Base-by-base conservation (phyloP, 2,888 invertebrate genomes). In the Lymantria monacha region DNA sequence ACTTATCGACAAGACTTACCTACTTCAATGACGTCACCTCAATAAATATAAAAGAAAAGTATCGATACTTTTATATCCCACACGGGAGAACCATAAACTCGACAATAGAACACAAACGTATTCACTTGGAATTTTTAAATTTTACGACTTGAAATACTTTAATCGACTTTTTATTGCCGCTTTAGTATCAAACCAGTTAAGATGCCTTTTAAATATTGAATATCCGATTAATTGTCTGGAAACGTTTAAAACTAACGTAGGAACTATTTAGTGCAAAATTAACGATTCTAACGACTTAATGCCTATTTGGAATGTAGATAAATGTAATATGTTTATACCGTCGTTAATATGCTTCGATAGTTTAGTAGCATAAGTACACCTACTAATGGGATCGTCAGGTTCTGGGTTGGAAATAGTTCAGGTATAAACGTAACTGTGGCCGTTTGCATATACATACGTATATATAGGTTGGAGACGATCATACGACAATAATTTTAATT, bases 81-180 rank as follows among this genome's bases (percentile, higher is more conserved):
- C 62, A 59, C 64, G 70, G 74, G 76, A 76, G 77, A 76, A 75
- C 66, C 66, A 66, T 66, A 66, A 69, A 74, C 70, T 70, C 62
- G n/a, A n/a, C 67, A 76, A 77, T 73, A 72, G 74, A 74, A 72
- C 68, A 74, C 74, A 74, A 76, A 72, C 74, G 67, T 72, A 74
- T 72, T 74, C 66, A 55, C 48, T 55, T 53, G 60, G 69, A 70
- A 76, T 73, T 83, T 82, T 81, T 70, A 74, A 76, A 79, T 74
- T 83, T 83, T 71, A 83, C 79, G 80, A 80, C 65, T 61, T 63
- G 55, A 57, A 74, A 74, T 69, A 78, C 73, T 74, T 74, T 76
- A 82, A 83, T 81, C 76, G 76, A 67, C 59, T 62, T 81, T 83
- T 83, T 82, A 83, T 74, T 72, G 72, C 74, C 74, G 70, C 76